Evolutionary conservation across 2,113 vertebrate genomes (phyloP).

Genomic region (Lethenteron camtschaticum): DNA sequence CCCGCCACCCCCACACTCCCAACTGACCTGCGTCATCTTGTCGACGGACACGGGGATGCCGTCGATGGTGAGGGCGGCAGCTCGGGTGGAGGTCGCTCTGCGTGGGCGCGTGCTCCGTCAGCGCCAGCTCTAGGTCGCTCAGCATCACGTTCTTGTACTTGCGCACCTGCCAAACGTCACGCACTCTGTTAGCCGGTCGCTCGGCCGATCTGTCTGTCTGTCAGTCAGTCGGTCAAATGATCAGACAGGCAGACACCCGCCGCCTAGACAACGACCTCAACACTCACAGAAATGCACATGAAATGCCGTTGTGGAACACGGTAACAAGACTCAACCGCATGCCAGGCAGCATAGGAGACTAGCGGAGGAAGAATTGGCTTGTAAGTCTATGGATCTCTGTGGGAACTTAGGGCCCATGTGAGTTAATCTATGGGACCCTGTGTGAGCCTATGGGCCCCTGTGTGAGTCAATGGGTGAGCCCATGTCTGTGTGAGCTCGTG

Average conservation of each 20-base stretch:
- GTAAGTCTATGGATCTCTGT: too few relatives aligned
- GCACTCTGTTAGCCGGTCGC: too few relatives aligned
- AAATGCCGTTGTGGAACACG: constrained; percentile 5
- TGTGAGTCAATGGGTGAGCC: too few relatives aligned
- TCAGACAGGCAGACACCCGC: too few relatives aligned
- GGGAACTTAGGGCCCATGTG: too few relatives aligned
- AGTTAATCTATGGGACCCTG: too few relatives aligned
- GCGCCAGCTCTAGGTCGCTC: constrained; percentile 78
- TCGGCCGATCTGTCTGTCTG: too few relatives aligned
- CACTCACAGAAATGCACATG: constrained; percentile 20
- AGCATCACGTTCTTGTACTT: constrained; percentile 95
- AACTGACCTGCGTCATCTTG: constrained; percentile 92
- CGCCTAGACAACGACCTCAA: too few relatives aligned
- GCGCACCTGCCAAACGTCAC: constrained; percentile 39
- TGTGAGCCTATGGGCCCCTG: too few relatives aligned
- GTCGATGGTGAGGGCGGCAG: constrained; percentile 84
- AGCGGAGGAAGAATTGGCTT: too few relatives aligned
- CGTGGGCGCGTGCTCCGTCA: constrained; percentile 75
- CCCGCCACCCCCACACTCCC: constrained; percentile 8
- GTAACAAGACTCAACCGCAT: not conserved
- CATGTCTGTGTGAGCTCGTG: too few relatives aligned
- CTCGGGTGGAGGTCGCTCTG: constrained; percentile 67
- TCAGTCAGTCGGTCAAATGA: too few relatives aligned
- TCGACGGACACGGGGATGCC: constrained; percentile 96
- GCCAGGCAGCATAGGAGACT: not conserved